Base-by-base conservation (phyloP, 2,113 vertebrate genomes). In the Stictonetta naevosa region DNA sequence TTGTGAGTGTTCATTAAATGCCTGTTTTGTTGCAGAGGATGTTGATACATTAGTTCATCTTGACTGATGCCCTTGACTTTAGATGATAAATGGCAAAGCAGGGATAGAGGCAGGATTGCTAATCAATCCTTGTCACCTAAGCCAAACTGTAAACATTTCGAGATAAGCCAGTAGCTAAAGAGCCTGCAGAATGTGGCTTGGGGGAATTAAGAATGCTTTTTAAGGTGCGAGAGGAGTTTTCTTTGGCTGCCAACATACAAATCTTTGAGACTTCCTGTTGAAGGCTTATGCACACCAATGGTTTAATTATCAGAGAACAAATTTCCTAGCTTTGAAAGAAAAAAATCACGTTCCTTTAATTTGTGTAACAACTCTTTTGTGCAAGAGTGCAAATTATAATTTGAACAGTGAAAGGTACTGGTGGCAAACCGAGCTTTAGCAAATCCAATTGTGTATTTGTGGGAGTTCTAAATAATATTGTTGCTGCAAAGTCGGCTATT, bases 51-150 rank as follows among this genome's bases (percentile, higher is more conserved):
- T 92, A 88, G 88, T 95, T 97, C 86, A 73, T 97, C 82, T 50
- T 96, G 94, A 94, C 72, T 96, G 96, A 97, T 98, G 95, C 76
- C 96, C 95, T 97, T 97, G 97, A 86, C 85, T 93, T 82, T 11
- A 53, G 68, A 90, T 66, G 95, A 96, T 91, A 97, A 97, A 95
- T 95, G 96, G 93, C 66, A 88, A 97, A 94, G 90, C 50, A 95
- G 93, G 96, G 94, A 88, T 66, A 79, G 62, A 40, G 20, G 62
- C 62, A 4, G 38, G 62, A 64, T 64, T 64, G 62, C 62, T 64
- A 40, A 64, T 64, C 62, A 64, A 64, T 64, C 62, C 38, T 64
- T 64, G 62, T 64, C 62, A 64, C 62, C 62, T 33, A 77, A 96
- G 90, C 26, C 38, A 94, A 93, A 93, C 91, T 52, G 15, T 87